phyloP scores from a whole-genome alignment of 2,888 invertebrate species.

The Danaus chrysippus region DNA sequence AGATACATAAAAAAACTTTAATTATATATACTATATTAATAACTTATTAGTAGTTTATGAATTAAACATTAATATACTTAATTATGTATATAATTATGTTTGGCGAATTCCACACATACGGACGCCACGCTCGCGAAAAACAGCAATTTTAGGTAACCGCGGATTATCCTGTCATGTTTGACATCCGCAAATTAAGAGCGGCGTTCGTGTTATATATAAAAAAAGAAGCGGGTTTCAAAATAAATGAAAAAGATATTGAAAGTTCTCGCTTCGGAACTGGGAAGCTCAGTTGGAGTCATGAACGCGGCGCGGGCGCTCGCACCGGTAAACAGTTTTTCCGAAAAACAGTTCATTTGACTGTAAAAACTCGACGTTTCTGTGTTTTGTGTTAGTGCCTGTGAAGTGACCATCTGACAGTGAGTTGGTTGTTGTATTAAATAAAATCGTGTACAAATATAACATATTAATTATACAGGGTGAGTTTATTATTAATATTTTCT shows the following conservation, averaged over 20 bases:
- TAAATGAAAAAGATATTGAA: slow-evolving; percentile 60
- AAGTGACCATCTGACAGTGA: too few relatives aligned
- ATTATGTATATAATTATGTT: too few relatives aligned
- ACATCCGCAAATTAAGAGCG: slow-evolving; percentile 54
- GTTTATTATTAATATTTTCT: too few relatives aligned
- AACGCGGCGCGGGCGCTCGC: slow-evolving; percentile 67
- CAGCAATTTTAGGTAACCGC: slow-evolving; percentile 33
- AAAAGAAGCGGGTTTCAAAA: slow-evolving; percentile 64
- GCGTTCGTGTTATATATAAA: slow-evolving; percentile 45
- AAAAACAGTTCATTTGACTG: not conserved
- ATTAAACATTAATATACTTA: too few relatives aligned
- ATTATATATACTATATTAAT: too few relatives aligned
- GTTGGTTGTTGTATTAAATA: too few relatives aligned
- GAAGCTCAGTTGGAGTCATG: slow-evolving; percentile 69
- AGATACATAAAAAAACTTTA: too few relatives aligned
- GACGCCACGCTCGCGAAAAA: slow-evolving; percentile 17
- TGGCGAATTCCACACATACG: not conserved
- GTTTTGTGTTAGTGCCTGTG: too few relatives aligned
- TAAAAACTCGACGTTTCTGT: too few relatives aligned
- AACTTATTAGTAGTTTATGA: too few relatives aligned
- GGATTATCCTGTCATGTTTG: slow-evolving; percentile 65
- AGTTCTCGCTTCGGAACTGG: slow-evolving; percentile 49
- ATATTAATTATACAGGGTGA: too few relatives aligned
- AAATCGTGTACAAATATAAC: too few relatives aligned
- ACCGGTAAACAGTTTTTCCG: slow-evolving; percentile 35